Conservation (phyloP, 2,797 vertebrate species). For the Acropternis orthonyx region DNA sequence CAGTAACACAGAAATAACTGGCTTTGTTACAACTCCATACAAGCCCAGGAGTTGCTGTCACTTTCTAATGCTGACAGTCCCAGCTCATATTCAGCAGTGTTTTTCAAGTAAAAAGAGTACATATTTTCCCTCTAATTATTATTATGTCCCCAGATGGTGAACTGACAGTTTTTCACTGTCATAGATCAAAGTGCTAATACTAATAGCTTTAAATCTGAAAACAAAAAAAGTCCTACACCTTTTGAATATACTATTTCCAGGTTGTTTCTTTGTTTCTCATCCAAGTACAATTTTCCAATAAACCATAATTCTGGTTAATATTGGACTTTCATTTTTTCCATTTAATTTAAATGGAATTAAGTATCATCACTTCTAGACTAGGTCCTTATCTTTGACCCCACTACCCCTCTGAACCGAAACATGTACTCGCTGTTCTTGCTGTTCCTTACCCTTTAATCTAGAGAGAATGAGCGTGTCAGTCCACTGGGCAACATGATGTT, state of each 20-base stretch:
- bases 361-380: not conserved
- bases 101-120: slow-evolving; percentile 19
- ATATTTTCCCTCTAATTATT: slow-evolving; percentile 22
- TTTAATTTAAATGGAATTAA: not conserved
- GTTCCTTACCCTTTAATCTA: not conserved
- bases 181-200: slow-evolving; percentile 66
- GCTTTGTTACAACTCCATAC: not conserved
- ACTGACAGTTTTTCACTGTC: slow-evolving; percentile 57
- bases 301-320: not conserved
- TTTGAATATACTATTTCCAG: not conserved
- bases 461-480: not conserved
- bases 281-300: not conserved
- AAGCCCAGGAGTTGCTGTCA: slow-evolving; percentile 31
- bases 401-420: not conserved
- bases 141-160: not conserved
- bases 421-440: not conserved
- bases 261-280: not conserved
- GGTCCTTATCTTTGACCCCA: not conserved
- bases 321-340: not conserved
- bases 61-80: not conserved
- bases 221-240: not conserved
- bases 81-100: slow-evolving; percentile 54
- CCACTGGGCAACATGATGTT: not conserved
- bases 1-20: not conserved
- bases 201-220: not conserved